These are phyloP conservation scores for Oegoconia quadripuncta DNA, from an alignment of 2,888 invertebrate species.

Conservation along the genomic window DNA sequence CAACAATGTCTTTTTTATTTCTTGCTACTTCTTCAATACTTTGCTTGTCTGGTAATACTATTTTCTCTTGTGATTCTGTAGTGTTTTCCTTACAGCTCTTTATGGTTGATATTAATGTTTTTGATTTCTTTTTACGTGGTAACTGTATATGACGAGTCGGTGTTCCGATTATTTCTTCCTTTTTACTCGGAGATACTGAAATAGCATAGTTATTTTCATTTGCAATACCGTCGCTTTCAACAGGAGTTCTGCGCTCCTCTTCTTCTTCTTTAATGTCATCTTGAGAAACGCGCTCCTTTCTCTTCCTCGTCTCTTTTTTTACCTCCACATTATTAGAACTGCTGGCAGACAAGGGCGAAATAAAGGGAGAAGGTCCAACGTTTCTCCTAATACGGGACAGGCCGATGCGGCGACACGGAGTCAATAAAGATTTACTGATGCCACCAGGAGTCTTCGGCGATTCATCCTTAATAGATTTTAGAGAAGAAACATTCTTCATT, in stretches of 20 bases:
- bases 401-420: conserved; percentile 75
- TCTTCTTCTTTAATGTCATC: conserved; percentile 20
- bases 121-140: conserved; percentile 49
- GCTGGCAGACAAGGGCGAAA: conserved; percentile 42
- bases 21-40: background rate
- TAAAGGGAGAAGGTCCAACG: conserved; percentile 55
- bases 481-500: conserved; percentile 48
- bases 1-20: background rate
- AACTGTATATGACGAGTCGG: conserved; percentile 41
- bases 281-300: conserved; percentile 33
- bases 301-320: conserved; percentile 37
- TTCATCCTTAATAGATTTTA: conserved; percentile 41
- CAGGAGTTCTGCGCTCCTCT: conserved; percentile 11
- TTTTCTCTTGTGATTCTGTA: background rate
- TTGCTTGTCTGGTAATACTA: no score
- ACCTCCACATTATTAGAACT: conserved; percentile 29
- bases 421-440: conserved; percentile 72
- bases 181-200: conserved; percentile 10
- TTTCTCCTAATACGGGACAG: conserved; percentile 69
- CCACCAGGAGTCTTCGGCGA: conserved; percentile 71
- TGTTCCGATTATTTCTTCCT: conserved; percentile 26
- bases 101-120: conserved; percentile 22
- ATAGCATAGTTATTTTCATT: conserved; percentile 15
- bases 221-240: conserved; percentile 5
- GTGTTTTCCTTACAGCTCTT: background rate